Conservation (phyloP, 1,140 invertebrate genomes). For the Trichonephila clavipes region DNA sequence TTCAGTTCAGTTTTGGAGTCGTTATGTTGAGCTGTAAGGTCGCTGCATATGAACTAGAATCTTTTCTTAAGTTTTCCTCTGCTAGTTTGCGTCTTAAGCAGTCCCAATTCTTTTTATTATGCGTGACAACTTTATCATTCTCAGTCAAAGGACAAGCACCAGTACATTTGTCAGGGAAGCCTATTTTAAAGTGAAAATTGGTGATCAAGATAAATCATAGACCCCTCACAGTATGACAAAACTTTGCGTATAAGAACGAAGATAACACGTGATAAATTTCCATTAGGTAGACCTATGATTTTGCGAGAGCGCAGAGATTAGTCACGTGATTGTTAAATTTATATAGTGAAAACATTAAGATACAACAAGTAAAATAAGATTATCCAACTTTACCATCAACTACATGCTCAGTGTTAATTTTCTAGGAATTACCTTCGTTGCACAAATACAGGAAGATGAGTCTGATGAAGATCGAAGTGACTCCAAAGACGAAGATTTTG, state of each 20-base stretch:
- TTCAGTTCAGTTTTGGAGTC: no score
- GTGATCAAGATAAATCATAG: slow-evolving; percentile 30
- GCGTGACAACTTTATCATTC: neutral
- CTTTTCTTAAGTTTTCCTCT: neutral
- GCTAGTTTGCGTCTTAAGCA: neutral
- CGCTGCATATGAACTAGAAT: no score
- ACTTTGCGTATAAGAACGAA: neutral
- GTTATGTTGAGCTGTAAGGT: no score
- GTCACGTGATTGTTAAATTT: neutral
- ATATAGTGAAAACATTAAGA: slow-evolving; percentile 22
- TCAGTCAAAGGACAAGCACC: neutral
- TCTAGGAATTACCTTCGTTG: neutral
- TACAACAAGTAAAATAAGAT: neutral
- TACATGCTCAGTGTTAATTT: neutral
- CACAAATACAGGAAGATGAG: neutral
- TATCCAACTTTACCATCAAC: slow-evolving; percentile 42
- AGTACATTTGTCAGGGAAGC: neutral
- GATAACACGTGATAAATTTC: neutral
- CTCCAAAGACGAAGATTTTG: neutral
- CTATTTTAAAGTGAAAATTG: slow-evolving; percentile 1
- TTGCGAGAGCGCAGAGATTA: slow-evolving; percentile 8
- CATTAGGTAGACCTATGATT: slow-evolving; percentile 44
- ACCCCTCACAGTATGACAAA: neutral
- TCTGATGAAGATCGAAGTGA: neutral
- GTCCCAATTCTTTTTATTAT: neutral